Evolutionary conservation across 2,888 invertebrate genomes (phyloP), one percentile per base, ranked within the genome.

Genomic region (Chrysopilus asiliformis): DNA sequence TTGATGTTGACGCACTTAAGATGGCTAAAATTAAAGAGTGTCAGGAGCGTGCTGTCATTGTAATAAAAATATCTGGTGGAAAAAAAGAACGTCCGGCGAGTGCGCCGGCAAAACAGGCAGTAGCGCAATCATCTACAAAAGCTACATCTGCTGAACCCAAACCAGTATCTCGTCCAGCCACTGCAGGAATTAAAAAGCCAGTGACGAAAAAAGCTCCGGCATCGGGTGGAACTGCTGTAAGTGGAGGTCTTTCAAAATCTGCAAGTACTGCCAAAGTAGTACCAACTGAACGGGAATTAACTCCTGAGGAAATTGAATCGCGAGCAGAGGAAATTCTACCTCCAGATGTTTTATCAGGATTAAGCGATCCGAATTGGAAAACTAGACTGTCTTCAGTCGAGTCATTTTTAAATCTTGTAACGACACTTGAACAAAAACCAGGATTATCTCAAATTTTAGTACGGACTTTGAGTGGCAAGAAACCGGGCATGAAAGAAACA

Each of bases 11-110:
- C 56, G 74, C 76, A 27, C 64, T 93, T 19, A 97, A 95, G 64
- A 81, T 93, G 73, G 74, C 78, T 30, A 97, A 94, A 67, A 82
- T 97, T 31, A 90, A 89, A 60, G 97, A 97, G 57, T 85, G 76
- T 52, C 81, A 82, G 48, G 93, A 95, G 34, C 94, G 93, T 63
- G 91, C 91, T 22, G 85, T 87, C 34, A 82, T 90, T 39, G 69
- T 75, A 45, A 77, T 83, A 4, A 85, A 84, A 61, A 63, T 76
- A 10, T 60, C 73, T 0, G 71, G 71, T 1, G 66, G 68, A 0
- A 74, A 75, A 48, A 82, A 80, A 32, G 48, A 56, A 10, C 55
- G 63, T 0, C 63, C 63, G 3, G 53, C 52, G 3, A 58, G 60
- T 8, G 60, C 63, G 2, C 60, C 61, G 0, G n/a, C 27, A 3